A percentile compares a stretch with the other conserved stretches of the same genome.
Evolutionary conservation across 1,140 invertebrate species (phyloP).

Genomic region (Drosophila fuyamai): DNA sequence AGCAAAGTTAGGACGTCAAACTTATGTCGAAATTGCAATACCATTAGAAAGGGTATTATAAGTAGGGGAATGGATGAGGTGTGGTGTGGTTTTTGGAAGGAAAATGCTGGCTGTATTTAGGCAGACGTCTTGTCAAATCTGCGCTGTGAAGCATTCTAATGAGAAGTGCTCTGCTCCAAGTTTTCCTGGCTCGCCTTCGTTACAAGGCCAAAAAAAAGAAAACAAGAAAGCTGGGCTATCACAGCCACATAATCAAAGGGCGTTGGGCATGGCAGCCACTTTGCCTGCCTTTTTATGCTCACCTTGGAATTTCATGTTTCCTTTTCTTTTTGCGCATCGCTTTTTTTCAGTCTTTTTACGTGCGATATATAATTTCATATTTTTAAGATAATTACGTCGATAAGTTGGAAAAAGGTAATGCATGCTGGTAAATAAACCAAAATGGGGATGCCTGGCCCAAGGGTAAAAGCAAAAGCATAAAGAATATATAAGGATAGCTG

Average conservation of each 20-base stretch:
- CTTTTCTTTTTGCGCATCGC: conserved; percentile 23
- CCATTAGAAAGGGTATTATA: conserved; percentile 3
- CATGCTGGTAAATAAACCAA: conserved; percentile 58
- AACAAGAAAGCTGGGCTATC: conserved; percentile 66
- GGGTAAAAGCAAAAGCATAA: conserved; percentile 34
- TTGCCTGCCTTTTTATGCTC: conserved; percentile 45
- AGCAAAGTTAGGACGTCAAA: too few relatives aligned
- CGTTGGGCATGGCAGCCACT: conserved; percentile 48
- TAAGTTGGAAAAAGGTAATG: conserved; percentile 73
- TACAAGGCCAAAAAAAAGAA: conserved; percentile 46
- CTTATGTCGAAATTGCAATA: background rate
- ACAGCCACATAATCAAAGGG: conserved; percentile 74
- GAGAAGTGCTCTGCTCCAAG: conserved; percentile 67
- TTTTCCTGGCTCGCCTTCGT: conserved; percentile 42
- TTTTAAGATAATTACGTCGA: conserved; percentile 82
- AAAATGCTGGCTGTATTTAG: conserved; percentile 67
- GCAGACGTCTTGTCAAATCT: conserved; percentile 73
- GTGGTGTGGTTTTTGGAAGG: conserved; percentile 7
- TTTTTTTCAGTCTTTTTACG: conserved; percentile 58
- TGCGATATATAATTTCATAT: conserved; percentile 76
- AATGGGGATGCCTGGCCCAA: conserved; percentile 14
- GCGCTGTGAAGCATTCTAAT: conserved; percentile 75
- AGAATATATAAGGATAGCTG: conserved; percentile 1
- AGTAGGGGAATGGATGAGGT: conserved; percentile 10
- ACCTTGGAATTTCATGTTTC: conserved; percentile 44